Base-by-base conservation (phyloP, 1,140 invertebrate genomes). In the Phocides pigmalion region DNA sequence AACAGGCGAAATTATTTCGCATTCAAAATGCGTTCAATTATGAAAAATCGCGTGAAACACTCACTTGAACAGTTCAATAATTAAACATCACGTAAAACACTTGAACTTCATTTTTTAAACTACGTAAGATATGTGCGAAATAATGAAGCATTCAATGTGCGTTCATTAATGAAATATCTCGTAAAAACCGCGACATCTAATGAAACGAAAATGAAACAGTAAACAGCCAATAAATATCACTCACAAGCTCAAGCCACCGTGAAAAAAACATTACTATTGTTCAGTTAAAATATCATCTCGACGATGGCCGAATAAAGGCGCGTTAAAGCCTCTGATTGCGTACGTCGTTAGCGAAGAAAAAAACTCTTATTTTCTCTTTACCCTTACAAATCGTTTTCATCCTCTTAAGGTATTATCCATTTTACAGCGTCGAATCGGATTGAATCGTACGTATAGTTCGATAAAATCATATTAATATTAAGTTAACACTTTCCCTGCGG, bases 271-370 rank as follows among this genome's bases (percentile, higher is more conserved):
- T 16, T 58, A 20, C 39, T 59, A 59, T 59, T 59, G 56, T 59
- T 47, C 42, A 14, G 42, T 59, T 35, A 32, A 59, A 58, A 44
- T 39, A 59, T 59, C 22, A 47, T 59, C 42, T 54, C 25, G 16
- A 17, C 19, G 22, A 22, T 19, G 15, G 16, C 41, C 42, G 56
- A 59, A 59, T 59, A 59, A 59, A 59, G 56, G 22, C 16, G 56
- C 41, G 56, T 59, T 47, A 59, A 35, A 35, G 17, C 56, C 56
- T 32, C 54, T 59, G 54, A 59, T 59, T 59, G 54, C 54, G 22
- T 59, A 59, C 20, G 54, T 59, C 54, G 54, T 59, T 59, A 59
- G 54, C 42, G 42, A 14, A 46, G 41, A 59, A 59, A 51, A 56
- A 58, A 58, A 9, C 54, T 44, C 42, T 59, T 59, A 59, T 59